Percentiles rank a stretch among this genome's conserved stretches.
Evolutionary conservation across 2,797 vertebrate genomes (phyloP).

Genomic region (Eulemur coronatus): DNA sequence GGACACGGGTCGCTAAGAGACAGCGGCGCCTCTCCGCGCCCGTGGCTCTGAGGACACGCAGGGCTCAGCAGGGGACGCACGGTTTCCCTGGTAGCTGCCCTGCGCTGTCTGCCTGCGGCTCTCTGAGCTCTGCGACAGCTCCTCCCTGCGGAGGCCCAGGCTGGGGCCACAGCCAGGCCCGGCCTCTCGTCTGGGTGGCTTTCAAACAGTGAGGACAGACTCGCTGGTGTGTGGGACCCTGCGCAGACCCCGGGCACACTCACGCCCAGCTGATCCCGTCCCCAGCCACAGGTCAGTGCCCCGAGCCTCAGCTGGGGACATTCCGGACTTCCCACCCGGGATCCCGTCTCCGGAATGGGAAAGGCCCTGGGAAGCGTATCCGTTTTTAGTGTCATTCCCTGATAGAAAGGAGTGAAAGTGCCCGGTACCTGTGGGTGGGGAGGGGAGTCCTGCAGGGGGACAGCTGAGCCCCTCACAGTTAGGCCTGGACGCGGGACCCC

Average conservation of each 20-base stretch:
- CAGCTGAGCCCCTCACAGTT: too few relatives aligned
- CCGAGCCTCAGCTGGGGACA: rapidly evolving
- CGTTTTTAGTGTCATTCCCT: rapidly evolving
- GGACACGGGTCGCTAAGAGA: not conserved
- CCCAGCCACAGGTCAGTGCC: not conserved
- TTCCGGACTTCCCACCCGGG: not conserved
- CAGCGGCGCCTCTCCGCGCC: not conserved
- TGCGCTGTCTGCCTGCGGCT: rapidly evolving
- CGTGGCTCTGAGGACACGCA: not conserved
- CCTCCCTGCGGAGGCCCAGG: not conserved
- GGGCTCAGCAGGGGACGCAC: rapidly evolving
- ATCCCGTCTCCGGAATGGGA: not conserved
- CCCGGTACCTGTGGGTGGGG: rapidly evolving
- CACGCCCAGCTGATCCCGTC: rapidly evolving
- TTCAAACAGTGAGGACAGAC: not conserved
- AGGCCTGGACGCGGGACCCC: not conserved
- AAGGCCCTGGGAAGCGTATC: rapidly evolving
- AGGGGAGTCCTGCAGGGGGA: not conserved
- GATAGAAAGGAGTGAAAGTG: not conserved
- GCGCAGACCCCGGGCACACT: too few relatives aligned
- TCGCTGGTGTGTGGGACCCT: too few relatives aligned
- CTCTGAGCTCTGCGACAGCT: not conserved
- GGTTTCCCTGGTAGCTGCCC: not conserved
- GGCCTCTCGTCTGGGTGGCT: rapidly evolving
- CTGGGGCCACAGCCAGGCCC: rapidly evolving